These are phyloP conservation scores for Rhombomys opimus DNA, from an alignment of 2,113 vertebrate genomes.

Conservation along the genomic window DNA sequence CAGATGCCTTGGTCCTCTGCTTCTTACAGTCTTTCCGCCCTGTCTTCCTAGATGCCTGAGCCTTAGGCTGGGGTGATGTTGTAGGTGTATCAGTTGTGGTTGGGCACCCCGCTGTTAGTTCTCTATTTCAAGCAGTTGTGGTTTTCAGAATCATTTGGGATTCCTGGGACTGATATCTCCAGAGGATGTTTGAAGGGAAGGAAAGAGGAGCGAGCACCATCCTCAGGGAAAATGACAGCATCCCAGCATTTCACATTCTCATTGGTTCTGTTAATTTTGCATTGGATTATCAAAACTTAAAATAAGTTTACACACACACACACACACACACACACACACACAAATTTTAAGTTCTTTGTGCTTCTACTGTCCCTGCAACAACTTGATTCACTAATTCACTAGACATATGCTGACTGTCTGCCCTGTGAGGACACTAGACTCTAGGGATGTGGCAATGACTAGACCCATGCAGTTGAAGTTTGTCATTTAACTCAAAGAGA, in stretches of 20 bases:
- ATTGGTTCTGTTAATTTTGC: not conserved
- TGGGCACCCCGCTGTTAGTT: not conserved
- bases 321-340: too few species aligned
- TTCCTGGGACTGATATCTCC: not conserved
- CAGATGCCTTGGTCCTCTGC: not conserved
- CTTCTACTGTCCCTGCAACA: not conserved
- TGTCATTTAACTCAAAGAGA: not conserved
- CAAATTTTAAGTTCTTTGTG: not conserved
- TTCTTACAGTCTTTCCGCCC: not conserved
- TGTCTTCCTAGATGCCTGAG: not conserved
- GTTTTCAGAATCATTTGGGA: not conserved
- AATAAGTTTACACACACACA: not conserved
- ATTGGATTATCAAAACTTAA: not conserved
- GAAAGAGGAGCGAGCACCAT: not conserved
- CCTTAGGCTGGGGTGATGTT: not conserved
- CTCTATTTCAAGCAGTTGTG: not conserved
- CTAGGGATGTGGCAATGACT: not conserved
- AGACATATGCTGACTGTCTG: not conserved
- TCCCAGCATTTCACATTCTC: not conserved
- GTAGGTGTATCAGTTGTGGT: not conserved
- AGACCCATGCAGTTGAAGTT: not conserved
- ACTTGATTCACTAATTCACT: not conserved
- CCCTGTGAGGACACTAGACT: accelerated
- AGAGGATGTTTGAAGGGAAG: not conserved
- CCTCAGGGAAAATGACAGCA: not conserved